Percentiles rank a stretch among this genome's conserved stretches.
Conservation (phyloP, 2,113 vertebrate species). For the Taurulus bubalis region DNA sequence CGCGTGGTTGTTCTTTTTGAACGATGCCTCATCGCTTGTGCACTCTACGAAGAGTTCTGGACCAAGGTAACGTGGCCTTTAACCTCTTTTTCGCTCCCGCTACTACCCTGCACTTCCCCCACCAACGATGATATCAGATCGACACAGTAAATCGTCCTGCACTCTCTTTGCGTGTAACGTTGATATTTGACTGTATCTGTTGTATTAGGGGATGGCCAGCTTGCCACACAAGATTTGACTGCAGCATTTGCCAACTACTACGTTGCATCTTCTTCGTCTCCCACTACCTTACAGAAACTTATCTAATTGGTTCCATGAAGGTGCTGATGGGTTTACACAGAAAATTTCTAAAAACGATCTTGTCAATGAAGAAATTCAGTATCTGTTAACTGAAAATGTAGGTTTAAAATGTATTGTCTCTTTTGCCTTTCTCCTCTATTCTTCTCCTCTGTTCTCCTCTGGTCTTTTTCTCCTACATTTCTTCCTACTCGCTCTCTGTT, state of each 20-base stretch:
- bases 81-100: constrained; percentile 51
- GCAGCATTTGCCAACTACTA: constrained; percentile 99
- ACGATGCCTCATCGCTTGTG: constrained; percentile 98
- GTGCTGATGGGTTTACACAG: constrained; percentile 99
- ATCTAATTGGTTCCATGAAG: constrained; percentile 99
- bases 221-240: constrained; percentile 99
- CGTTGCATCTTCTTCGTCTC: constrained; percentile 99
- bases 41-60: constrained; percentile 99
- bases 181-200: constrained; percentile 99
- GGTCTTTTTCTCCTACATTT: constrained; percentile 58
- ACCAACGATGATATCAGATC: constrained; percentile 93
- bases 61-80: constrained; percentile 90
- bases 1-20: constrained; percentile 98
- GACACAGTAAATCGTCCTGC: constrained; percentile 94
- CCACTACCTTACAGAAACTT: constrained; percentile 99
- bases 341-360: constrained; percentile 97
- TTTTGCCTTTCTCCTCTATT: constrained; percentile 66
- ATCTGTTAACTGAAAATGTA: constrained; percentile 79
- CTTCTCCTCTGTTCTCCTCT: constrained; percentile 58
- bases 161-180: constrained; percentile 99
- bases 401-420: constrained; percentile 73
- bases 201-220: constrained; percentile 99
- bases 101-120: constrained; percentile 79
- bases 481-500: constrained; percentile 77
- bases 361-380: constrained; percentile 91